A percentile compares a stretch with the other conserved stretches of the same genome.
Evolutionary conservation across 2,797 vertebrate species (phyloP).

Genomic region (Poecilia picta): DNA sequence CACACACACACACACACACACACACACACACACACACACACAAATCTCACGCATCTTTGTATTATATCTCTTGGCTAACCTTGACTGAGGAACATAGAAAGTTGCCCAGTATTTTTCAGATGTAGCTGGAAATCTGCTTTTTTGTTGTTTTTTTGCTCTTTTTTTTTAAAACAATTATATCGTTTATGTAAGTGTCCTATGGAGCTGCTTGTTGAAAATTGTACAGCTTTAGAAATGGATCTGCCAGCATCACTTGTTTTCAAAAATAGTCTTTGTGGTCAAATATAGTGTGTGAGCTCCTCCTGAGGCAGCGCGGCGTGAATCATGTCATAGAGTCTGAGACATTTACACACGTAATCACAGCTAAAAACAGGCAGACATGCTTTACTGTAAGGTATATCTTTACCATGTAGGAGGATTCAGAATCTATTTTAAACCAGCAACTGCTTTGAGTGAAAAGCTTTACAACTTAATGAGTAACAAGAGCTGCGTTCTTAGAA

Average conservation of each 20-base stretch:
- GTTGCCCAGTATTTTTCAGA: slow-evolving; percentile 60
- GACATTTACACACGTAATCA: slow-evolving; percentile 1
- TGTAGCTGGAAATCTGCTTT: slow-evolving; percentile 38
- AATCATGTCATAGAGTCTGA: slow-evolving; percentile 22
- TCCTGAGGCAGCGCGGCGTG: slow-evolving; percentile 7
- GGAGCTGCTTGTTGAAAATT: slow-evolving; percentile 31
- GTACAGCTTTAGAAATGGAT: slow-evolving; percentile 29
- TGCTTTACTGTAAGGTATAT: background rate
- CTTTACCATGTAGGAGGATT: background rate
- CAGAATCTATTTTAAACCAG: background rate
- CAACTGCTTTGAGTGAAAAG: background rate
- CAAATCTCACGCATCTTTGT: slow-evolving; percentile 74
- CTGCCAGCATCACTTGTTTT: slow-evolving; percentile 28
- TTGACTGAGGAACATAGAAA: slow-evolving; percentile 76
- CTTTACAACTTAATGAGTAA: background rate
- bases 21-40: too few species aligned
- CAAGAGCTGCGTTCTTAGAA: background rate
- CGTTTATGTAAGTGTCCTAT: slow-evolving; percentile 54
- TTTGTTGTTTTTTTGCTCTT: background rate
- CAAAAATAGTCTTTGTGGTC: slow-evolving; percentile 20
- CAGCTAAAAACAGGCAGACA: background rate
- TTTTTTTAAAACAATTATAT: slow-evolving; percentile 38
- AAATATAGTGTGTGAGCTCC: slow-evolving; percentile 26
- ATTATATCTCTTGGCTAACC: slow-evolving; percentile 81
- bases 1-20: slow-evolving; percentile 12